phyloP scores from a whole-genome alignment of 2,113 vertebrate genomes.

The Paedocypris sp. region DNA sequence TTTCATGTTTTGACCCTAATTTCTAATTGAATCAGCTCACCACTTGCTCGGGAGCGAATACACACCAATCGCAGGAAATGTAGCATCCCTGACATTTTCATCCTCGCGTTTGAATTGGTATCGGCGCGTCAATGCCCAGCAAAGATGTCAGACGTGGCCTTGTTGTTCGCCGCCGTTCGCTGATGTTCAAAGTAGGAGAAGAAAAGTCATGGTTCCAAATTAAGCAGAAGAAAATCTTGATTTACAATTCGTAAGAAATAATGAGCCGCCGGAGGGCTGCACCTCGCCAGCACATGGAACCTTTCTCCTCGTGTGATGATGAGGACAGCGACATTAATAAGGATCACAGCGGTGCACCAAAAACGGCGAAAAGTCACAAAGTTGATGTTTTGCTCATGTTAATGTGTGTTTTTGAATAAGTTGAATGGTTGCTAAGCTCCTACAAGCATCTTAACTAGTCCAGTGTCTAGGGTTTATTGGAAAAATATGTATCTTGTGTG shows the following conservation, averaged over 20 bases:
- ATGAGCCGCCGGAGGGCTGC: conserved; percentile 10
- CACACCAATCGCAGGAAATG: background rate
- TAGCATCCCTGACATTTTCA: conserved; percentile 5
- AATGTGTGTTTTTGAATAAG: too few species aligned
- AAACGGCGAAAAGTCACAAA: background rate
- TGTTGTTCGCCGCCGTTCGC: background rate
- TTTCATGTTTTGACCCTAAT: background rate
- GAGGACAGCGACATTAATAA: background rate
- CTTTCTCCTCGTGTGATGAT: background rate
- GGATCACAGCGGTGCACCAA: background rate
- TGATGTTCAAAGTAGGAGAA: background rate
- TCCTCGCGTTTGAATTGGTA: background rate
- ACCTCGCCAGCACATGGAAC: background rate
- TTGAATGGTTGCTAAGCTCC: too few species aligned
- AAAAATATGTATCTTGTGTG: too few species aligned
- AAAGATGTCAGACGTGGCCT: background rate
- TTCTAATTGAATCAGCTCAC: background rate
- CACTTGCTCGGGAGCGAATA: background rate
- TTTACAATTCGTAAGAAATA: conserved; percentile 11
- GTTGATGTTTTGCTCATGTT: background rate
- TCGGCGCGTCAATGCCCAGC: background rate
- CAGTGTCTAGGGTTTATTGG: too few species aligned
- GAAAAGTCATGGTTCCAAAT: background rate
- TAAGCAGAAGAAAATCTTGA: conserved; percentile 7
- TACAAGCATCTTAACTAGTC: too few species aligned